Base-by-base conservation (phyloP, 2,113 vertebrate species). In the Vidua macroura region DNA sequence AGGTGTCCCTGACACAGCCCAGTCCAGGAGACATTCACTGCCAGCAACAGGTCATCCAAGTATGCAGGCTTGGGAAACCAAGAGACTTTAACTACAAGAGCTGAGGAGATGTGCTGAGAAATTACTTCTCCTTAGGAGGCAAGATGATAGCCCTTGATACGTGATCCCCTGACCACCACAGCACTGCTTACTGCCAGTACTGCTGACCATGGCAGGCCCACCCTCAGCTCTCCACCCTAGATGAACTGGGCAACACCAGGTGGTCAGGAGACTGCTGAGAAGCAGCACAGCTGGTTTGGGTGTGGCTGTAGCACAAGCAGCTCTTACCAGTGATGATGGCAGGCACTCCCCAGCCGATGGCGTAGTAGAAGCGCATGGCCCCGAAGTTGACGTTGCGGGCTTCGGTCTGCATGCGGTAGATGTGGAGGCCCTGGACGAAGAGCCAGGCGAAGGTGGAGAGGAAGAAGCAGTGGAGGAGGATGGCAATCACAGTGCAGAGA, bases 311-410 rank as follows among this genome's bases (percentile, higher is more conserved):
- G 78, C 67, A 85, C 24, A 7, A 49, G 37, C 80, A 81, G 80
- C 79, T 88, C 91, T 70, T 90, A 99, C 99, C 99, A 20, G 99
- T 99, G 96, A 99, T 99, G 90, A 99, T 99, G n/a, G 99, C 99
- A 0, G 99, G 99, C 41, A 99, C 98, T 0, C 99, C 99, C 99
- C 99, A 99, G 96, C 99, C 99, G 10, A 99, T 99, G 95, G 99
- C 99, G 0, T 99, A 99, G 97, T 99, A 99, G 98, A 99, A 99
- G 86, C 99, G 98, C 99, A 99, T 99, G 93, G 99, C 98, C 6
- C 99, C 99, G 0, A 98, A 99, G 98, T 99, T 99, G 96, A 99
- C 97, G 8, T 99, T 99, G 75, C 99, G 98, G 8, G 98, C 99
- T 97, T 99, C 99, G 0, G 99, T 99, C 97, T 99, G 99, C 99